These are phyloP conservation scores for Megalops atlanticus DNA, from an alignment of 2,113 vertebrate genomes.

Conservation along the genomic window DNA sequence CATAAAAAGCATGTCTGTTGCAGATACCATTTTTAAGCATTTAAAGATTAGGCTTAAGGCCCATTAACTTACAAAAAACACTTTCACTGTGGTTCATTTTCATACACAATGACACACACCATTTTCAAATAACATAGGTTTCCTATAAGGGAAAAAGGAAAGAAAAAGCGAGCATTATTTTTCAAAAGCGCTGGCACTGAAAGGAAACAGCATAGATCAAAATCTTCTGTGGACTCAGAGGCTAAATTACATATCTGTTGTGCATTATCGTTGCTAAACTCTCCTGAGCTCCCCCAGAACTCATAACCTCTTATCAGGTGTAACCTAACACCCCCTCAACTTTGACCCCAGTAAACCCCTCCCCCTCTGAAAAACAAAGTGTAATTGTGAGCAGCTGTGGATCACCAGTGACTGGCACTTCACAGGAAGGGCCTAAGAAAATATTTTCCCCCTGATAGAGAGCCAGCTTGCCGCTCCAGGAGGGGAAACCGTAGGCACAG, in stretches of 20 bases:
- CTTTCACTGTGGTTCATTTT: background rate
- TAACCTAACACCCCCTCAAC: slow-evolving; percentile 70
- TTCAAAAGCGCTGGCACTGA: no score
- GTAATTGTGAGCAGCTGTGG: slow-evolving; percentile 71
- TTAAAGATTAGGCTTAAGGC: background rate
- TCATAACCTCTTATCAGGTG: slow-evolving; percentile 76
- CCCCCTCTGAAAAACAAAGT: slow-evolving; percentile 66
- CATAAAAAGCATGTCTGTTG: background rate
- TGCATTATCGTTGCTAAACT: slow-evolving; percentile 67
- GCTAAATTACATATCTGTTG: slow-evolving; percentile 71
- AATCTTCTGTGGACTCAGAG: slow-evolving; percentile 55
- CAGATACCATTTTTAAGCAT: background rate
- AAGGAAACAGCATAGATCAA: background rate
- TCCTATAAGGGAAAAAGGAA: background rate
- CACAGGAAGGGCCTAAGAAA: slow-evolving; percentile 49
- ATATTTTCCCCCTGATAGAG: slow-evolving; percentile 51
- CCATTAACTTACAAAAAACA: background rate
- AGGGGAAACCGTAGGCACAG: slow-evolving; percentile 37
- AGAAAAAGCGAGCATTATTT: background rate
- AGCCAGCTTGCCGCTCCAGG: slow-evolving; percentile 44
- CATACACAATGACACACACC: no score
- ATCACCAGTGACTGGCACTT: slow-evolving; percentile 52
- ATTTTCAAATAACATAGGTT: background rate
- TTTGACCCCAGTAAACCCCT: slow-evolving; percentile 63
- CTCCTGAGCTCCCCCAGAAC: slow-evolving; percentile 63